These are phyloP conservation scores for Listronotus bonariensis DNA, from an alignment of 1,140 invertebrate genomes.

Conservation along the genomic window DNA sequence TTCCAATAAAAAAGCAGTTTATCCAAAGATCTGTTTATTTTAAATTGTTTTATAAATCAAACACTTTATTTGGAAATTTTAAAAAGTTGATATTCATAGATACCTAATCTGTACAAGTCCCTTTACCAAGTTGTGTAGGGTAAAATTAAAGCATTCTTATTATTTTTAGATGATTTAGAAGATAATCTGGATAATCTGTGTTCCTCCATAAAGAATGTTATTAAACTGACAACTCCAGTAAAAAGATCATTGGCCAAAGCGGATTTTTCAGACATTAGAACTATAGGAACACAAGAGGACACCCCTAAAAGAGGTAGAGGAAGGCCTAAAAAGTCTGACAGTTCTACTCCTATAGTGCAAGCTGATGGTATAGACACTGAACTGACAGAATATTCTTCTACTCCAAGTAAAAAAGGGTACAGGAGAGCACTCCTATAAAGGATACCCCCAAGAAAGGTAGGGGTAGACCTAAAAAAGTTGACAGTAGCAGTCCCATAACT, in stretches of 20 bases:
- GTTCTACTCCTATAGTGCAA: too few species aligned
- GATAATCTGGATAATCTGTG: constrained; percentile 3
- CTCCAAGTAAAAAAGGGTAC: background rate
- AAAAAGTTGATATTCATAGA: too few species aligned
- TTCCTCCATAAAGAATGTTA: constrained; percentile 4
- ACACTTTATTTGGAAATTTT: constrained; percentile 4
- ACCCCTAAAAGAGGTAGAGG: too few species aligned
- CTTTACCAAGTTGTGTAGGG: background rate
- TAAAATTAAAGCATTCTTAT: background rate
- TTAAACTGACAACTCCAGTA: constrained; percentile 13
- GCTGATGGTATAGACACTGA: too few species aligned
- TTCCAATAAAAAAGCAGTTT: too few species aligned
- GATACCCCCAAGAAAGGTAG: background rate
- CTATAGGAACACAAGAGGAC: background rate
- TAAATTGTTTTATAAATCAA: too few species aligned
- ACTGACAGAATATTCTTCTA: background rate
- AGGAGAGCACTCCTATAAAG: background rate
- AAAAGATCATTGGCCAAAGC: background rate
- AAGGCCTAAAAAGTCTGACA: too few species aligned
- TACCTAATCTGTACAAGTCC: too few species aligned
- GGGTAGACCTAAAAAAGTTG: background rate
- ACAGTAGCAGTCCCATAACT: constrained; percentile 1
- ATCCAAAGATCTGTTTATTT: too few species aligned
- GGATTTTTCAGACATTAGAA: background rate
- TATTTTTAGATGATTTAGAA: constrained; percentile 10